phyloP scores from a whole-genome alignment of 2,888 invertebrate species.

The Proisotoma minuta region DNA sequence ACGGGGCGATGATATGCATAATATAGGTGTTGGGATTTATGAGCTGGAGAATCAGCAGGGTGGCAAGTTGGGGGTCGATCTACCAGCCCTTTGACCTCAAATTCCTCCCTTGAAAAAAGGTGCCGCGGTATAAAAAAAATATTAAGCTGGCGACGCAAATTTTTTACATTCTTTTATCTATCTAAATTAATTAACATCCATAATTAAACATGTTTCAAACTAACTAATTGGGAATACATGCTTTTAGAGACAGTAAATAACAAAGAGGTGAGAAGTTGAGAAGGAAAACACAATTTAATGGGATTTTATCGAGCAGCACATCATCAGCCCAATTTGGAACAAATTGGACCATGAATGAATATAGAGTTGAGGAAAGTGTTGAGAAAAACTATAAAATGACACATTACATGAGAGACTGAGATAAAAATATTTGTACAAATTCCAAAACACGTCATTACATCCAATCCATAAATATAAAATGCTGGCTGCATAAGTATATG shows the following conservation, averaged over 20 bases:
- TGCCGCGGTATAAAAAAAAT: constrained; percentile 38
- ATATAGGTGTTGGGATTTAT: constrained; percentile 45
- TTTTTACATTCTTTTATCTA: constrained; percentile 40
- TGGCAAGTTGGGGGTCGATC: constrained; percentile 42
- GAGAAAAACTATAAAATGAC: constrained; percentile 8
- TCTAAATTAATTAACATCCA: constrained; percentile 1
- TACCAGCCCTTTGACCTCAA: constrained; percentile 40
- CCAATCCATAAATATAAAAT: background rate
- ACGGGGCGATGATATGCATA: constrained; percentile 47
- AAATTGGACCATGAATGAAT: too few relatives aligned
- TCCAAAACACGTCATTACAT: background rate
- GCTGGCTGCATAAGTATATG: background rate
- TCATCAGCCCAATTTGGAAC: too few relatives aligned
- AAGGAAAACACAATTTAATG: too few relatives aligned
- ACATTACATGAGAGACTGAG: constrained; percentile 3
- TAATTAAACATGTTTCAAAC: too few relatives aligned
- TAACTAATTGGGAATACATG: too few relatives aligned
- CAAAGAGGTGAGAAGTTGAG: too few relatives aligned
- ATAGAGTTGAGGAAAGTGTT: too few relatives aligned
- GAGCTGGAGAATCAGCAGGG: constrained; percentile 43
- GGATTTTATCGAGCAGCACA: too few relatives aligned
- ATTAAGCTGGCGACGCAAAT: constrained; percentile 45
- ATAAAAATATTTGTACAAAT: constrained; percentile 5
- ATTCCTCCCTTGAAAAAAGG: constrained; percentile 41
- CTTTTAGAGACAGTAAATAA: too few relatives aligned